Evolutionary conservation across 2,797 vertebrate genomes (phyloP), one percentile per base, ranked within the genome.

Genomic region (Anabas testudineus): DNA sequence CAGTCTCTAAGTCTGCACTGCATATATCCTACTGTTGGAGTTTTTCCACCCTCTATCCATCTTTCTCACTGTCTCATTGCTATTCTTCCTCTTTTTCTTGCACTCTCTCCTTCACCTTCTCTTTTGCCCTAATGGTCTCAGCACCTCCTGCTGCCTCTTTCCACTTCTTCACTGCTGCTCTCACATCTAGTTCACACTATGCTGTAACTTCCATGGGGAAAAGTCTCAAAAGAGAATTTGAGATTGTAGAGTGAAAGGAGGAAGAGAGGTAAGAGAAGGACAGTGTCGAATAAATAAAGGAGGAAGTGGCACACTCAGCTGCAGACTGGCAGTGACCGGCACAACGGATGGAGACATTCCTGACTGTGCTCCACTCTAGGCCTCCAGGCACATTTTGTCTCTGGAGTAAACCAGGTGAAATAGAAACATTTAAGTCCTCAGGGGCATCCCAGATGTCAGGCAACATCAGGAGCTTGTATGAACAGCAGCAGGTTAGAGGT

Each of bases 391-490:
- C 37, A 15, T 16, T 16, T 61, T 69, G 54, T 55, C 22, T 63
- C 7, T 1, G 41, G 43, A 51, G 71, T 59, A 34, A 62, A 71
- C 26, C 32, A 52, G 63, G 61, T 74, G 32, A 42, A 51, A 59
- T 41, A 54, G 61, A 57, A 63, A 47, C 3, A 7, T 32, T 1
- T 1, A 1, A 34, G 30, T 67, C 67, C 58, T 73, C 9, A 0
- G 61, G 64, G 73, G 37, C 37, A 28, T 47, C 8, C 57, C 13
- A 53, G 42, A 46, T 66, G 65, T 74, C 76, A 60, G 52, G 51
- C n/a, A 47, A 7, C 72, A 75, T 55, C 79, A 51, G 30, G 30
- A 18, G 36, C 28, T 55, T 0, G 10, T 30, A 41, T 41, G 21
- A 37, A n/a, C 26, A 45, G 39, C 7, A 3, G 41, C 52, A 24